A percentile compares a stretch with the other conserved stretches of the same genome.
Evolutionary conservation across 2,113 vertebrate genomes (phyloP).

Genomic region (Pica pica): DNA sequence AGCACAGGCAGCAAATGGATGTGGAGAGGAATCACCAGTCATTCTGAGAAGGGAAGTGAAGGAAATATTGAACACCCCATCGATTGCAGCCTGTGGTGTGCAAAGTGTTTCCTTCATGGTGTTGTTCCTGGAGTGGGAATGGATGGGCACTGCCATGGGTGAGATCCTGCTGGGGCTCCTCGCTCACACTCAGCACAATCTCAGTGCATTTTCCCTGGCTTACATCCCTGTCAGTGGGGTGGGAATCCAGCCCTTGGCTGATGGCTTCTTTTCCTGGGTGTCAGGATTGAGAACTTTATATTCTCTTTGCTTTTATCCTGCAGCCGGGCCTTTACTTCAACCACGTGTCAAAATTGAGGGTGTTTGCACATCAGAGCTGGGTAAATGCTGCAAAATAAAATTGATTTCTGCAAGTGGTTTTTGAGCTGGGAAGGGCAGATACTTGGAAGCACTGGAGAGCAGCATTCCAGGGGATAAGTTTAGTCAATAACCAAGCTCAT

Average conservation of each 20-base stretch:
- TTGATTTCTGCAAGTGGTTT: background rate
- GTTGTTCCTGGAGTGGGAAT: background rate
- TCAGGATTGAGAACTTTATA: background rate
- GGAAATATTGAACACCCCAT: background rate
- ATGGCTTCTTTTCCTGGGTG: background rate
- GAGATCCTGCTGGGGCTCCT: background rate
- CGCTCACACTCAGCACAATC: background rate
- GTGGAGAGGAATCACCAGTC: background rate
- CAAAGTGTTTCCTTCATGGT: background rate
- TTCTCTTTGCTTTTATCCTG: background rate
- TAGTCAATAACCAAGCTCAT: background rate
- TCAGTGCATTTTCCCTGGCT: fast-evolving
- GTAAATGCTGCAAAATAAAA: background rate
- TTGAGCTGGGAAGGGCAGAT: background rate
- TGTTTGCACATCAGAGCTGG: background rate
- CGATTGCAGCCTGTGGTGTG: background rate
- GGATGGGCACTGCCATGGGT: background rate
- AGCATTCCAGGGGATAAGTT: background rate
- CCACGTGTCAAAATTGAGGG: fast-evolving
- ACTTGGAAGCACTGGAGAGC: background rate
- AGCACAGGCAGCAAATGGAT: background rate
- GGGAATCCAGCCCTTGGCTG: background rate
- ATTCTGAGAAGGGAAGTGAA: background rate
- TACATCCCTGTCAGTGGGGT: background rate
- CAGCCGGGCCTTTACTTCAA: background rate